These are phyloP conservation scores for Pterocles gutturalis DNA, from an alignment of 2,113 vertebrate genomes.

Conservation along the genomic window DNA sequence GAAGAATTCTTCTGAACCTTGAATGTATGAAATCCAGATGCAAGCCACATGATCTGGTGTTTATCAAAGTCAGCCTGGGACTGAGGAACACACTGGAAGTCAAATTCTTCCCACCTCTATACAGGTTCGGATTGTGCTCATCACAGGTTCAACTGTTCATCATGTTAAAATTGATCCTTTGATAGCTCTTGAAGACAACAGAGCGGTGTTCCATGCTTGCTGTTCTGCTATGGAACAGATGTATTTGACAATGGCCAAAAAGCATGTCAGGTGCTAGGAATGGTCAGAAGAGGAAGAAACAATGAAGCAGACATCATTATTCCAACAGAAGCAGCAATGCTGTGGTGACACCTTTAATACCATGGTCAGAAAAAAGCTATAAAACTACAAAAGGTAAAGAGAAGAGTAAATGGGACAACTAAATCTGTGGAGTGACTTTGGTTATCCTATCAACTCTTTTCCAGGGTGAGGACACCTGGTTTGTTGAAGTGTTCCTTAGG, in stretches of 20 bases:
- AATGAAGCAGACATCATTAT: not conserved
- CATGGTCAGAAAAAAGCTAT: not conserved
- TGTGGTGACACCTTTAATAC: not conserved
- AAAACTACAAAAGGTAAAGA: not conserved
- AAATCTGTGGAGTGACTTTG: not conserved
- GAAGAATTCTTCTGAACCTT: not conserved
- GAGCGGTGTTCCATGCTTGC: not conserved
- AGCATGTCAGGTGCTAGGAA: not conserved
- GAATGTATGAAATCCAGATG: not conserved
- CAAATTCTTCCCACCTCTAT: not conserved
- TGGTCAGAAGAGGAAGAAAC: not conserved
- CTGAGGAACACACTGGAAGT: not conserved
- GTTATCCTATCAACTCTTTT: not conserved
- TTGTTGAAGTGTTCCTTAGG: not conserved
- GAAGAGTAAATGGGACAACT: not conserved
- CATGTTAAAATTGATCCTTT: not conserved
- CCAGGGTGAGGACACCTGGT: not conserved
- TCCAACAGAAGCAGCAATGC: not conserved
- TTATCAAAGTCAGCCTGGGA: not conserved
- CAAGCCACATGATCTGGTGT: not conserved
- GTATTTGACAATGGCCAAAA: not conserved
- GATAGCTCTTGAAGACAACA: not conserved
- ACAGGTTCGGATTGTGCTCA: not conserved
- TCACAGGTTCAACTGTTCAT: not conserved
- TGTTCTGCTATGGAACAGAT: not conserved